Conservation (phyloP, 2,113 vertebrate genomes). For the Odocoileus hemionus region DNA sequence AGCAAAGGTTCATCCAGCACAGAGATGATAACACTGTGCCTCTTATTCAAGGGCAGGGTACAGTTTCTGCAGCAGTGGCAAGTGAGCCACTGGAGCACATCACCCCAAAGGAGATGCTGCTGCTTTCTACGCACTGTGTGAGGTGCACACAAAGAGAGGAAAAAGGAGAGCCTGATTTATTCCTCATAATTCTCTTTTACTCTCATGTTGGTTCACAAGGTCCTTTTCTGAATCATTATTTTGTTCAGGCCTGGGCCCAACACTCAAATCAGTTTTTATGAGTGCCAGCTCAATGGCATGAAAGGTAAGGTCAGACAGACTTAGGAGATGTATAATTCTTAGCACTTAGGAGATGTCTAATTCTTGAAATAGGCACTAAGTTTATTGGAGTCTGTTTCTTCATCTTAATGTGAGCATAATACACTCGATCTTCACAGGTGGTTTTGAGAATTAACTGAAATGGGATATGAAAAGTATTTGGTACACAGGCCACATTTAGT, state of each 20-base stretch:
- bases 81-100: neutral
- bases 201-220: neutral
- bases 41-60: neutral
- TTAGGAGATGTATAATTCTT: neutral
- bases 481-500: neutral
- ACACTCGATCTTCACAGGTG: neutral
- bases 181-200: neutral
- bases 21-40: neutral
- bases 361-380: neutral
- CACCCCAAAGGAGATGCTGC: accelerated
- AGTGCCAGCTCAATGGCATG: neutral
- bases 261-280: neutral
- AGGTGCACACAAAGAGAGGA: neutral
- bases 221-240: neutral
- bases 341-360: neutral
- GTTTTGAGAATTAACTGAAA: neutral
- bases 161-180: neutral
- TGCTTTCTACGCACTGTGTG: neutral
- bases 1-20: neutral
- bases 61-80: neutral
- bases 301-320: neutral
- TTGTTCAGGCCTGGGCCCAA: neutral
- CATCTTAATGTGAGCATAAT: neutral
- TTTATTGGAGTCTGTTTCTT: neutral
- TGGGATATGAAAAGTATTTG: neutral